Evolutionary conservation across 2,797 vertebrate genomes (phyloP).

Genomic region (Ispidina lecontei): DNA sequence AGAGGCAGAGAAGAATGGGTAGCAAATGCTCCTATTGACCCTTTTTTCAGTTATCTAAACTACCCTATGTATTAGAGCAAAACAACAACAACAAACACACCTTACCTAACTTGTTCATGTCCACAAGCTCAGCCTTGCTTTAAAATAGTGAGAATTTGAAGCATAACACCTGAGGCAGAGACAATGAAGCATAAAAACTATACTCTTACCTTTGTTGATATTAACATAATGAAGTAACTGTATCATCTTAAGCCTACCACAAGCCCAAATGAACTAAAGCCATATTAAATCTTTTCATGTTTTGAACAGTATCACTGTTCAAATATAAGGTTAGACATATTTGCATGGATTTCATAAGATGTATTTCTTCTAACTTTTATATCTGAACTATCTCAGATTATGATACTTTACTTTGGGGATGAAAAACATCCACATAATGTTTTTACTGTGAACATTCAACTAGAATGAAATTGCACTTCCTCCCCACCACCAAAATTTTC

Average conservation of each 20-base stretch:
- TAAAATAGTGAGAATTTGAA: background rate
- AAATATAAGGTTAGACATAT: background rate
- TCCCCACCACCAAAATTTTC: background rate
- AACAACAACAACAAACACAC: background rate
- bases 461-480: background rate
- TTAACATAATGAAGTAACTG: background rate
- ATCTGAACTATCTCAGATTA: background rate
- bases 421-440: background rate
- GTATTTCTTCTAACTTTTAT: background rate
- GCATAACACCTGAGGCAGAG: background rate
- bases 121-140: background rate
- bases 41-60: background rate
- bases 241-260: background rate
- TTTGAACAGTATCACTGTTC: background rate
- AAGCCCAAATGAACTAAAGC: background rate
- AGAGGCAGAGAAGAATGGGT: background rate
- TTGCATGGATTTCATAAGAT: background rate
- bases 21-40: background rate
- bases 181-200: background rate
- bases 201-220: background rate
- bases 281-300: background rate
- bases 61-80: background rate
- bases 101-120: background rate
- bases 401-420: background rate
- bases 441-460: background rate